Evolutionary conservation across 1,140 invertebrate genomes (phyloP).

Genomic region (Galendromus occidentalis): DNA sequence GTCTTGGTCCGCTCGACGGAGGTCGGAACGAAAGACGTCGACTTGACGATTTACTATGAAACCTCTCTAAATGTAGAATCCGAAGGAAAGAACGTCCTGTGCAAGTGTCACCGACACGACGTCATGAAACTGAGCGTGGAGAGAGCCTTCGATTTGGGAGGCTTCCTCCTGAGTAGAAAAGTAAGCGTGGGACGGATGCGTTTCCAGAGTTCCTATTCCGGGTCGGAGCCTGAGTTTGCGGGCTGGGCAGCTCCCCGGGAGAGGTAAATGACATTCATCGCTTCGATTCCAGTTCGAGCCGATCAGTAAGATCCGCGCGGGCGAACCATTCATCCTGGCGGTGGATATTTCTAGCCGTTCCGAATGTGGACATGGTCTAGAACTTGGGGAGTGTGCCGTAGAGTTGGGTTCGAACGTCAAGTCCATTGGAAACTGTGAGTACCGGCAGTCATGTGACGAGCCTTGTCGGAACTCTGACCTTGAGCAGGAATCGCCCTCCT

Average conservation of each 20-base stretch:
- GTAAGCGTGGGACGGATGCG: too few species aligned
- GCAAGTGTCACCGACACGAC: constrained; percentile 25
- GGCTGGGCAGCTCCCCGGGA: too few species aligned
- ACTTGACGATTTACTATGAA: neutral
- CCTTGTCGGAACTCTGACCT: too few species aligned
- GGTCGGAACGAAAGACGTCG: neutral
- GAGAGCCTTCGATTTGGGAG: constrained; percentile 27
- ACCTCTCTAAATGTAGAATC: neutral
- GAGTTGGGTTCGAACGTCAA: neutral
- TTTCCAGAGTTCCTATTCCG: too few species aligned
- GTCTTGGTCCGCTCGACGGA: neutral
- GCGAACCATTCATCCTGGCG: constrained; percentile 22
- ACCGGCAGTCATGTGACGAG: too few species aligned
- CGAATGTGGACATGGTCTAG: neutral
- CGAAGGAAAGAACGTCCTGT: neutral
- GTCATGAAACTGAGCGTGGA: constrained; percentile 23
- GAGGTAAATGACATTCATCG: too few species aligned
- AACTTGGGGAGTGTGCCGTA: neutral
- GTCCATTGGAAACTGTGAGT: too few species aligned
- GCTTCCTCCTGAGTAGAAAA: constrained; percentile 27
- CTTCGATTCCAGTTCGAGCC: constrained; percentile 16
- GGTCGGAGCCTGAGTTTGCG: too few species aligned
- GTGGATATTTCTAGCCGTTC: constrained; percentile 27
- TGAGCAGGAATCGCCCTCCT: too few species aligned
- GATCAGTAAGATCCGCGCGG: constrained; percentile 12